These are phyloP conservation scores for Papilio polyxenes DNA, from an alignment of 1,140 invertebrate species.

Conservation along the genomic window DNA sequence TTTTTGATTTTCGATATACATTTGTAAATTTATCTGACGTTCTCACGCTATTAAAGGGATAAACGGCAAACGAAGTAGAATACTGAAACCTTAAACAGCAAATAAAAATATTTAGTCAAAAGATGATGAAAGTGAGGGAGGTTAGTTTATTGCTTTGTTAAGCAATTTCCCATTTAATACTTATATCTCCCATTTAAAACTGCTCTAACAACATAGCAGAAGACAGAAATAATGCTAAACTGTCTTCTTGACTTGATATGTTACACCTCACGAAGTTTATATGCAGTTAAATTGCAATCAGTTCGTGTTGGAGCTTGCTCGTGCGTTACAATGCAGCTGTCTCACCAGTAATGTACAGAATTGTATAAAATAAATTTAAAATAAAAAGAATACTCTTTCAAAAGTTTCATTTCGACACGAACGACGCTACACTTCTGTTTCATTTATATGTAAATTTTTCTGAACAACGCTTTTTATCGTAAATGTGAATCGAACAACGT, in stretches of 20 bases:
- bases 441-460: slow-evolving; percentile 16
- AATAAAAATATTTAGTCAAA: no score
- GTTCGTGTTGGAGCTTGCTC: neutral
- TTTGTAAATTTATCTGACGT: no score
- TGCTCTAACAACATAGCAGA: no score
- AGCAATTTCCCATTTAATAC: no score
- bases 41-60: no score
- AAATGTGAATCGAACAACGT: slow-evolving; percentile 4
- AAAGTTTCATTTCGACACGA: slow-evolving; percentile 18
- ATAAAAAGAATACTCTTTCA: neutral
- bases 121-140: no score
- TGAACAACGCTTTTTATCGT: slow-evolving; percentile 8
- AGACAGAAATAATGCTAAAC: no score
- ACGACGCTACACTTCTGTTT: neutral
- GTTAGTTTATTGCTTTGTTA: no score
- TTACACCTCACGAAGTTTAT: neutral
- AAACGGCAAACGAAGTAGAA: no score
- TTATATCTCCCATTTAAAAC: no score
- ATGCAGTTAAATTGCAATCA: neutral
- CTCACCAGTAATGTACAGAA: neutral
- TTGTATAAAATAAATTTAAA: slow-evolving; percentile 4
- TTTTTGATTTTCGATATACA: no score
- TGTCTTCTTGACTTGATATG: neutral
- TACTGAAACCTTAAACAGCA: no score
- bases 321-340: slow-evolving; percentile 24